Conservation (phyloP, 2,113 vertebrate genomes). For the Lepisosteus oculatus region DNA sequence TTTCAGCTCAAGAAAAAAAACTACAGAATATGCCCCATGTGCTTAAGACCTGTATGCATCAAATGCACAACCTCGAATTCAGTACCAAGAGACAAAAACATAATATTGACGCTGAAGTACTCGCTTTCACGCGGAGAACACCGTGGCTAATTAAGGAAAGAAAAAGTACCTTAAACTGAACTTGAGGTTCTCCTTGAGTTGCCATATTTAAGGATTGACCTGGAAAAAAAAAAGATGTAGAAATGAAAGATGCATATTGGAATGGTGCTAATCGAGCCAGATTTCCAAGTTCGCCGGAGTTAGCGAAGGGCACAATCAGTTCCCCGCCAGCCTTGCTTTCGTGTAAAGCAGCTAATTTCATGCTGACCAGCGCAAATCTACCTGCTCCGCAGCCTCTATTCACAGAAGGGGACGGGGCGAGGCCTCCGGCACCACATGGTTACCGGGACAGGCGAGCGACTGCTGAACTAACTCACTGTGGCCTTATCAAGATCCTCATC, state of each 20-base stretch:
- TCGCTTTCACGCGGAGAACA: not conserved
- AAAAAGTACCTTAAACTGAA: conserved; percentile 72
- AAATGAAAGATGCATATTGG: not conserved
- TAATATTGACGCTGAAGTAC: no score
- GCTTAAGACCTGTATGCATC: not conserved
- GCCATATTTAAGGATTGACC: conserved; percentile 53
- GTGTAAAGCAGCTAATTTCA: not conserved
- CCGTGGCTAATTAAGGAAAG: not conserved
- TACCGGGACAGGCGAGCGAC: not conserved
- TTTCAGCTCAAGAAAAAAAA: not conserved
- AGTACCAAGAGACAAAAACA: no score
- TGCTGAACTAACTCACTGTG: no score
- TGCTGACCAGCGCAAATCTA: not conserved
- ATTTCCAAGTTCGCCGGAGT: no score
- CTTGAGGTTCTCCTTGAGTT: conserved; percentile 74
- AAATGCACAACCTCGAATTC: no score
- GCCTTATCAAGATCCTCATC: no score
- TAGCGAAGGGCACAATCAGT: not conserved
- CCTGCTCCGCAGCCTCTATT: not conserved
- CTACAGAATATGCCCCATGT: not conserved
- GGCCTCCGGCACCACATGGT: not conserved
- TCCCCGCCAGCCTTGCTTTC: not conserved
- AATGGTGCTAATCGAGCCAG: no score
- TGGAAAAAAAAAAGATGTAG: not conserved
- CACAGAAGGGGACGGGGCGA: not conserved